Base-by-base conservation (phyloP, 2,888 invertebrate species). In the Melinaea menophilus region DNA sequence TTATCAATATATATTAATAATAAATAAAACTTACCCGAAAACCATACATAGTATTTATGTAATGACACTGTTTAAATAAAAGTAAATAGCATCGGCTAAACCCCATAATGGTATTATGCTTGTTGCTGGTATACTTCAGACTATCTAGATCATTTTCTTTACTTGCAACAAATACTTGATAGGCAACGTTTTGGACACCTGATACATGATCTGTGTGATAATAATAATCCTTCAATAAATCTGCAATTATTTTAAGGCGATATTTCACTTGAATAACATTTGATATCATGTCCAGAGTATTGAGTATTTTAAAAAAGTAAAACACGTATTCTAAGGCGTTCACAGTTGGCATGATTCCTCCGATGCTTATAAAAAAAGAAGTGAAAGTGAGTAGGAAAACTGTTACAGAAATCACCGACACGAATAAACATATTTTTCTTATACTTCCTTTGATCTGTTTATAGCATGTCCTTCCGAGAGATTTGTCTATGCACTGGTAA, bases 11-110 rank as follows among this genome's bases (percentile, higher is more conserved):
- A 22, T 22, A 22, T 22, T 22, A 22, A 22, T 22, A 22, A 22
- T 22, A 22, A 2, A 2, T n/a, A n/a, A n/a, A 5, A 41, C 68
- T 62, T 56, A 71, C 69, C 59, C 69, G 62, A 1, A 70, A 60
- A 13, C 71, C 70, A 47, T 65, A 72, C 51, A 65, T 65, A 34
- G 33, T 62, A 45, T 72, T 71, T n/a, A 71, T 47, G 57, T 63
- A 70, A 11, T 67, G 63, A 31, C 61, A 61, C 63, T 72, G 71
- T 35, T 68, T 63, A 7, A 64, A 48, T 54, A 72, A 56, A 45
- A 72, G 62, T 13, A 69, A 51, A n/a, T 67, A 70, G n/a, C 61
- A 70, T 61, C 67, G 70, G 41, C 48, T 64, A 22, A 71, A 57
- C 58, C 64, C 58, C 5, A 58, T 45, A 7, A 73, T 59, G 4